Conservation (phyloP, 1,140 invertebrate species). For the Drosophila truncata region DNA sequence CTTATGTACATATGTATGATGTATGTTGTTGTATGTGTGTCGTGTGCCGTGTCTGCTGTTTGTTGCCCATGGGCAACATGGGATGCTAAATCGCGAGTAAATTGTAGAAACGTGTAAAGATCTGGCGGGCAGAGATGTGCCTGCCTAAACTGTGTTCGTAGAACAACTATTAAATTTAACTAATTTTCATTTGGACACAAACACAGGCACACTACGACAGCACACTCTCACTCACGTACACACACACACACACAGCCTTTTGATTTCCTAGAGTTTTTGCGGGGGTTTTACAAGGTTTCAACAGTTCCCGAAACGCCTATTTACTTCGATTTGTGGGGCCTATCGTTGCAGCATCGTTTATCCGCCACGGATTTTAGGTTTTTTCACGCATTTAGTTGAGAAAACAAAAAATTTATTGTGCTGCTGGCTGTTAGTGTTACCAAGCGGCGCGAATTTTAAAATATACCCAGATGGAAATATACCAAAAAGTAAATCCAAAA, state of each 20-base stretch:
- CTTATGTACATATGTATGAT: constrained; percentile 2
- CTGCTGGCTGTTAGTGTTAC: constrained; percentile 30
- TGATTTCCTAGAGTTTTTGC: not conserved
- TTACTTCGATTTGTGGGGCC: constrained; percentile 11
- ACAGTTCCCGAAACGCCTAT: constrained; percentile 4
- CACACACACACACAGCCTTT: constrained; percentile 9
- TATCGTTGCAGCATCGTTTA: constrained; percentile 41
- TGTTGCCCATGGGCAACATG: not conserved
- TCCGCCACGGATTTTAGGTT: constrained; percentile 11
- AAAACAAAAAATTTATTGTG: constrained; percentile 54
- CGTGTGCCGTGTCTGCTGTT: constrained; percentile 9
- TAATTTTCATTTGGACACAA: constrained; percentile 57
- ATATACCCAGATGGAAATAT: not conserved
- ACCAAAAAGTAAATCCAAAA: not conserved
- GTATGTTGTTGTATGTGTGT: constrained; percentile 14
- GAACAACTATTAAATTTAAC: constrained; percentile 38
- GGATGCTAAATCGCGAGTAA: constrained; percentile 4
- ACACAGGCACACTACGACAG: constrained; percentile 50
- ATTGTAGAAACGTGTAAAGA: constrained; percentile 36
- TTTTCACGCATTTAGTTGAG: constrained; percentile 23
- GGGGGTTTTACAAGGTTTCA: not conserved
- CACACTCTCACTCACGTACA: constrained; percentile 40
- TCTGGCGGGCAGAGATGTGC: constrained; percentile 3
- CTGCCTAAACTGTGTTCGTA: constrained; percentile 33
- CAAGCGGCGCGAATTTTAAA: not conserved